Evolutionary conservation across 2,888 invertebrate species (phyloP).

Genomic region (Cerastoderma edule): DNA sequence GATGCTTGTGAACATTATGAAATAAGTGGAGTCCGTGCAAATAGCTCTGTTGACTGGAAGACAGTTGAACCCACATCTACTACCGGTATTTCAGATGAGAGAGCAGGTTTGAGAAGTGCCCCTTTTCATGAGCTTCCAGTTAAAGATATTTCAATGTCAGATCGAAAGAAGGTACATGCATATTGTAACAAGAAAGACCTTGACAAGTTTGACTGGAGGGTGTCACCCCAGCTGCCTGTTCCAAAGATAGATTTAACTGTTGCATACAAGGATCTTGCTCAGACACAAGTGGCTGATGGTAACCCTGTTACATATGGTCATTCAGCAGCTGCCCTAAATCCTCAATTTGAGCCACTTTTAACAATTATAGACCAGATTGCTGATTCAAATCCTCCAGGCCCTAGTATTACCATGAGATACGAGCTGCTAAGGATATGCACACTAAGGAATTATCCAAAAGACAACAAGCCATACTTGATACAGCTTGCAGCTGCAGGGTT

Average conservation of each 20-base stretch:
- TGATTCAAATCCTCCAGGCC: conserved; percentile 25
- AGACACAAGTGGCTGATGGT: too few relatives aligned
- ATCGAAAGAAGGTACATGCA: neutral
- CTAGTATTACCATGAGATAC: conserved; percentile 50
- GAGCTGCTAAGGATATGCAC: conserved; percentile 53
- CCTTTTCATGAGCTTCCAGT: neutral
- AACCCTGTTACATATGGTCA: neutral
- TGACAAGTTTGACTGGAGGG: neutral
- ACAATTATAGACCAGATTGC: conserved; percentile 41
- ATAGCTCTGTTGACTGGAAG: too few relatives aligned
- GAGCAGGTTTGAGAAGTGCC: neutral
- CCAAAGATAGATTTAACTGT: conserved; percentile 30
- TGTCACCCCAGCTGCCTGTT: conserved; percentile 29
- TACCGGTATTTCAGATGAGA: too few relatives aligned
- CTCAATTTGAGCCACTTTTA: conserved; percentile 31
- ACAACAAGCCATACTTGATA: conserved; percentile 48
- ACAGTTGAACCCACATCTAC: too few relatives aligned
- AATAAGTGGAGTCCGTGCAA: too few relatives aligned
- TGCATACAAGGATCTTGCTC: neutral
- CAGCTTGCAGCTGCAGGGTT: conserved; percentile 46
- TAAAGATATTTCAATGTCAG: neutral
- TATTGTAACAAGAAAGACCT: neutral
- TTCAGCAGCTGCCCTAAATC: neutral
- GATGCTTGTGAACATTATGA: too few relatives aligned
- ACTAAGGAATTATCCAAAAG: conserved; percentile 46